Evolutionary conservation across 2,113 vertebrate species (phyloP), one percentile per base, ranked within the genome.

Genomic region (Andinoacara biseriatus): DNA sequence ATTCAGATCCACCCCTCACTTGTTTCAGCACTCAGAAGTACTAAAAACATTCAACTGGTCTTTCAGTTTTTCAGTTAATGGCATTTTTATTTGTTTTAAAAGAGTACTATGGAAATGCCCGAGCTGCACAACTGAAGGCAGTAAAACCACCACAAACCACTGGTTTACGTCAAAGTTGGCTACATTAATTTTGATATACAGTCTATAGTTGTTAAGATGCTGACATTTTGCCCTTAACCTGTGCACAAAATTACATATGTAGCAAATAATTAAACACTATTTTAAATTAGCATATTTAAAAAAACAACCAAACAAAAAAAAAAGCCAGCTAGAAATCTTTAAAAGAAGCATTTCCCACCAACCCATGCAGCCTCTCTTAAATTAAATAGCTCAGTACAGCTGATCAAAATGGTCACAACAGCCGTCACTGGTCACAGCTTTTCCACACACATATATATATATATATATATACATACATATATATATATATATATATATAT

Each of bases 331-430:
- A 52, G 46, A 72, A 72, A 72, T 52, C n/a, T 72, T 29, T 49
- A 52, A 52, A 72, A 72, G 10, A 18, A 72, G 46, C 31, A 52
- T 72, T 72, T 72, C 26, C 67, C 13, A 72, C 18, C 46, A 72
- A 72, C 67, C 52, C 46, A 33, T 72, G 26, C 67, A 33, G 67
- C 67, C 54, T 46, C 18, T 72, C 65, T 72, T 72, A 52, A 72
- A 72, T 72, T 31, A 72, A 52, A 10, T 26, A 52, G 65, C 26
- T 72, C 1, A 3, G 24, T 52, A 46, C 26, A 72, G 17, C 43
- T 72, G 26, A 72, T 52, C 26, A 72, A 72, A 31, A 72, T 72
- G 1, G 49, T 69, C 24, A 52, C 43, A 43, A 69, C 43, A 31
- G 65, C 29, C 29, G 29, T 31, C 31, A 31, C 5, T 31, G 31